A percentile compares a stretch with the other conserved stretches of the same genome.
Conservation (phyloP, 2,888 invertebrate species). For the Pseudanteris insignis region DNA sequence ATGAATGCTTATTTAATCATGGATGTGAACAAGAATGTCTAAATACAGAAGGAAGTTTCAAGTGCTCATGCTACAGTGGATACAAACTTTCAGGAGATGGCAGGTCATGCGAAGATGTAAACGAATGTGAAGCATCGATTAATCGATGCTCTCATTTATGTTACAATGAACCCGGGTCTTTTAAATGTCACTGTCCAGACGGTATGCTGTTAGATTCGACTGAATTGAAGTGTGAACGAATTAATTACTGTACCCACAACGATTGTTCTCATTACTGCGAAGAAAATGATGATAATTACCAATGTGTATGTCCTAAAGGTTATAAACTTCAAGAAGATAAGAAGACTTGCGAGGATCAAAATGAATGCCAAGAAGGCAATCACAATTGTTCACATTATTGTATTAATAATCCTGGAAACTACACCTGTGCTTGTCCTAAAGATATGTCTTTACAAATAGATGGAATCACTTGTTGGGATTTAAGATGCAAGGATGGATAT, state of each 20-base stretch:
- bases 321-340: slow-evolving; percentile 65
- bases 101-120: slow-evolving; percentile 58
- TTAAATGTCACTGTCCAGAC: slow-evolving; percentile 67
- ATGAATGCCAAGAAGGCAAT: slow-evolving; percentile 62
- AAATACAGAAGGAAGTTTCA: slow-evolving; percentile 59
- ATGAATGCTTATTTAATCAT: slow-evolving; percentile 67
- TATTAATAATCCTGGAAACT: slow-evolving; percentile 59
- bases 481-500: slow-evolving; percentile 51
- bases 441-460: slow-evolving; percentile 59
- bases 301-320: slow-evolving; percentile 69
- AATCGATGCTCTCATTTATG: slow-evolving; percentile 65
- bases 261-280: slow-evolving; percentile 67
- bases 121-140: slow-evolving; percentile 58
- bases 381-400: slow-evolving; percentile 66
- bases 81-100: slow-evolving; percentile 66
- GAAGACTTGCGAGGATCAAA: slow-evolving; percentile 59
- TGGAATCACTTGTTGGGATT: slow-evolving; percentile 61
- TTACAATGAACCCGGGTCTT: slow-evolving; percentile 68
- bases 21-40: slow-evolving; percentile 69
- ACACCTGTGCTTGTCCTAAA: slow-evolving; percentile 59
- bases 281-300: slow-evolving; percentile 67
- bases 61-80: slow-evolving; percentile 66
- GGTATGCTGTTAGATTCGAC: slow-evolving; percentile 58
- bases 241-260: slow-evolving; percentile 47
- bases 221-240: slow-evolving; percentile 45